Conservation (phyloP, 2,888 invertebrate genomes). For the Caenorhabditis sp. region DNA sequence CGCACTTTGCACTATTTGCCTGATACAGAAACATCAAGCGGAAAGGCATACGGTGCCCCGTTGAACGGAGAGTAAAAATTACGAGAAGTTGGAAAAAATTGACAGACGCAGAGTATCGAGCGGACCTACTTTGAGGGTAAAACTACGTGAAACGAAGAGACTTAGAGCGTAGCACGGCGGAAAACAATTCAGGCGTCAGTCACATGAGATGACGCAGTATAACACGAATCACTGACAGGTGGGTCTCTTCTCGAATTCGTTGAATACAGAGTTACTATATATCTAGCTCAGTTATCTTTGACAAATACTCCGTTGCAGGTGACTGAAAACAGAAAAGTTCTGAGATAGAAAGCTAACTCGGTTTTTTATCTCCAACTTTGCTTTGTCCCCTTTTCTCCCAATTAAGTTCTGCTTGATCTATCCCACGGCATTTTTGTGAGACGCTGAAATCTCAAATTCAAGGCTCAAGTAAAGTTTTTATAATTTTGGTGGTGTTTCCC, state of each 20-base stretch:
- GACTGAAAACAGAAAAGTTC: neutral
- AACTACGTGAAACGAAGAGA: slow-evolving; percentile 32
- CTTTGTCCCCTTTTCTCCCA: too few species aligned
- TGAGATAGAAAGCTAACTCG: too few species aligned
- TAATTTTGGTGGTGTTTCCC: too few species aligned
- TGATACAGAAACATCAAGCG: neutral
- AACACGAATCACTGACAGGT: slow-evolving; percentile 60
- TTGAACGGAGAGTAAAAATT: slow-evolving; percentile 15
- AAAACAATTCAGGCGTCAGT: slow-evolving; percentile 61
- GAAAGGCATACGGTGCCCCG: slow-evolving; percentile 2
- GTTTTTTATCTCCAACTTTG: too few species aligned
- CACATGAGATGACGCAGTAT: slow-evolving; percentile 62
- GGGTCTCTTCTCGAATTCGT: slow-evolving; percentile 18
- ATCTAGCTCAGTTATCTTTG: neutral
- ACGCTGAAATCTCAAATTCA: too few species aligned
- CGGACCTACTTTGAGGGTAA: slow-evolving; percentile 18
- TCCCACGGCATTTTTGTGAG: too few species aligned
- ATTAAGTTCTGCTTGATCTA: too few species aligned
- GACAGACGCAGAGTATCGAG: slow-evolving; percentile 37
- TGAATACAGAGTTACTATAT: neutral
- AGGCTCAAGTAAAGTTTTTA: too few species aligned
- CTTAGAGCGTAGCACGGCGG: slow-evolving; percentile 45
- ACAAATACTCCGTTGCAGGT: neutral
- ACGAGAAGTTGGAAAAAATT: slow-evolving; percentile 1
- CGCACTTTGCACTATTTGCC: too few species aligned